Conservation (phyloP, 2,113 vertebrate genomes). For the Barnardius zonarius region DNA sequence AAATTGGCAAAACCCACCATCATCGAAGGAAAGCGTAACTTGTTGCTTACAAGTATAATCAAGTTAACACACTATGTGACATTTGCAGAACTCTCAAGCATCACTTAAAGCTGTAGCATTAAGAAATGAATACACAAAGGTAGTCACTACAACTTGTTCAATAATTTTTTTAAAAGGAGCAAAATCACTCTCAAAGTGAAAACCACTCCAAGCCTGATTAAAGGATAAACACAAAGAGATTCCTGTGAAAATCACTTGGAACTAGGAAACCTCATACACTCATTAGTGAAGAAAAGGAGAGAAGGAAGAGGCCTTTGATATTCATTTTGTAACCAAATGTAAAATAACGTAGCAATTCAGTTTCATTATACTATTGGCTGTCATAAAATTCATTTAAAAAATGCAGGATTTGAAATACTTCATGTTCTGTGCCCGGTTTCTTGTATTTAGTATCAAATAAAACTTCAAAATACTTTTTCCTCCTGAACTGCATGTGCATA, state of each 20-base stretch:
- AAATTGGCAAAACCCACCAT: neutral
- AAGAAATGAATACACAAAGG: neutral
- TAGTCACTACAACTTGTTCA: neutral
- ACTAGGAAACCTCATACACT: neutral
- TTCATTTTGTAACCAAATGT: neutral
- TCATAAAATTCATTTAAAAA: neutral
- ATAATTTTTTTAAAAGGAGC: neutral
- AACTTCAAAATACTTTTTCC: neutral
- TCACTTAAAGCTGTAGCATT: neutral
- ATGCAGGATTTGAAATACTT: neutral
- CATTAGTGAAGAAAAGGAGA: neutral
- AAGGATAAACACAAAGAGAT: neutral
- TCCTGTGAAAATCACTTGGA: neutral
- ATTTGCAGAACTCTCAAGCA: neutral
- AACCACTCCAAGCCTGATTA: neutral
- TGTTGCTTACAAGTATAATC: neutral
- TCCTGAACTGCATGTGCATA: neutral
- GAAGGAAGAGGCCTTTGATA: neutral
- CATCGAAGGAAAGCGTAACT: neutral
- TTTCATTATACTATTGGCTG: neutral
- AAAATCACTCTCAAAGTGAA: neutral
- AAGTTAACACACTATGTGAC: neutral
- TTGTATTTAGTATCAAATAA: neutral
- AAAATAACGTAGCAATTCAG: neutral
- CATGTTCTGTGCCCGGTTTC: neutral